Percentiles rank a stretch among this genome's conserved stretches.
These are phyloP conservation scores for Eupeodes corollae DNA, from an alignment of 1,140 invertebrate genomes.

Conservation along the genomic window DNA sequence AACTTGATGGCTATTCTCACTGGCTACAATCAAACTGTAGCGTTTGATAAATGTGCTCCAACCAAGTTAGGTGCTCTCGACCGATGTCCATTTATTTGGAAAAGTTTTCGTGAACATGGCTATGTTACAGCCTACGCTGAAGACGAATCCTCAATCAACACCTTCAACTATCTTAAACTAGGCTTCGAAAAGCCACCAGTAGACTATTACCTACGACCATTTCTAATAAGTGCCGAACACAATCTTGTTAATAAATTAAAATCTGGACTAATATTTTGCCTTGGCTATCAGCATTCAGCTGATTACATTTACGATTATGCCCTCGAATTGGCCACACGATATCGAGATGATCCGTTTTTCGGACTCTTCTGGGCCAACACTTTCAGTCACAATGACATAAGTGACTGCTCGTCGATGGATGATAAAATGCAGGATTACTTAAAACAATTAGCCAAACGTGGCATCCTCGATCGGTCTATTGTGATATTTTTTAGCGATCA, in stretches of 20 bases:
- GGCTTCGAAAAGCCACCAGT: conserved; percentile 69
- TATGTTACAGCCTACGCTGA: conserved; percentile 72
- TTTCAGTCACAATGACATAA: conserved; percentile 66
- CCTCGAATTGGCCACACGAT: conserved; percentile 45
- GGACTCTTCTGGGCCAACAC: conserved; percentile 70
- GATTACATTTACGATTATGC: conserved; percentile 48
- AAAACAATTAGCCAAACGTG: conserved; percentile 42
- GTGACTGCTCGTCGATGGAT: conserved; percentile 59
- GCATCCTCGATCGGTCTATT: conserved; percentile 53
- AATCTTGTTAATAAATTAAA: conserved; percentile 37
- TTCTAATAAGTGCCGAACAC: conserved; percentile 52
- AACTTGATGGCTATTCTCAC: conserved; percentile 68
- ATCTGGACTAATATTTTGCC: conserved; percentile 41
- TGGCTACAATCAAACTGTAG: conserved; percentile 44
- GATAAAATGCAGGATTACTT: conserved; percentile 46
- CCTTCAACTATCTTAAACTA: conserved; percentile 68
- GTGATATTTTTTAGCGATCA: conserved; percentile 85
- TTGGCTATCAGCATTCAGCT: conserved; percentile 45
- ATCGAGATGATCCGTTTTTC: conserved; percentile 49
- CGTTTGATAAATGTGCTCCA: conserved; percentile 42
- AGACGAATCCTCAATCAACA: conserved; percentile 60
- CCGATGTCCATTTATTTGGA: conserved; percentile 69
- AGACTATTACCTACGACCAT: conserved; percentile 71
- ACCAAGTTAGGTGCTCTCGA: conserved; percentile 40
- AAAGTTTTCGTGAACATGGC: conserved; percentile 54